phyloP scores from a whole-genome alignment of 2,113 vertebrate genomes.

The Octodon degus region DNA sequence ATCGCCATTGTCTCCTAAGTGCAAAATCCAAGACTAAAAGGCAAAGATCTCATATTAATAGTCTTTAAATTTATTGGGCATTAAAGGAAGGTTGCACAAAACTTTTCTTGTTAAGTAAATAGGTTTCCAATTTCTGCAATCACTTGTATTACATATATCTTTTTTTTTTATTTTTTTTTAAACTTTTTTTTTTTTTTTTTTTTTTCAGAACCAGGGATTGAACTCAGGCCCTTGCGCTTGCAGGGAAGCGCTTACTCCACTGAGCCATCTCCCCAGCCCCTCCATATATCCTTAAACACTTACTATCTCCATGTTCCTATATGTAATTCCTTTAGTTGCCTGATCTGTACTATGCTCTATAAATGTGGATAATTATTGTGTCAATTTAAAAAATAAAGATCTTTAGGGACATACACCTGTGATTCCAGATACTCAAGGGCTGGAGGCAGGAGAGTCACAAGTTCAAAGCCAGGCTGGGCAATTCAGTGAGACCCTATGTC shows the following conservation, averaged over 20 bases:
- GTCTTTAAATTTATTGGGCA: neutral
- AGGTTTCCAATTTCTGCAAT: neutral
- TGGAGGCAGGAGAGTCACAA: neutral
- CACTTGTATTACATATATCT: neutral
- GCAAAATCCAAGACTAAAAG: neutral
- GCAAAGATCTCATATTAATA: neutral
- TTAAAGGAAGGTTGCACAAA: neutral
- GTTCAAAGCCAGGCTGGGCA: neutral
- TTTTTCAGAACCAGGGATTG: too few species aligned
- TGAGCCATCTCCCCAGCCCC: too few species aligned
- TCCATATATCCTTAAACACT: neutral
- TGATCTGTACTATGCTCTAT: neutral
- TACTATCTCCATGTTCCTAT: neutral
- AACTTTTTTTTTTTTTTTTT: too few species aligned
- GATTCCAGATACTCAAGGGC: neutral
- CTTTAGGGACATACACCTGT: neutral
- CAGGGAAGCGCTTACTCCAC: too few species aligned
- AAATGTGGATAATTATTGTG: neutral
- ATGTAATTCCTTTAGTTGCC: neutral
- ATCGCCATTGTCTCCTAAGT: neutral
- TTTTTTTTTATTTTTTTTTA: too few species aligned
- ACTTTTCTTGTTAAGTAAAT: neutral
- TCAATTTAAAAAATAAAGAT: neutral
- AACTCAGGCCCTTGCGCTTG: too few species aligned
- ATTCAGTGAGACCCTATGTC: neutral